phyloP scores from a whole-genome alignment of 2,888 invertebrate genomes.

The Trissolcus brochymenae region DNA sequence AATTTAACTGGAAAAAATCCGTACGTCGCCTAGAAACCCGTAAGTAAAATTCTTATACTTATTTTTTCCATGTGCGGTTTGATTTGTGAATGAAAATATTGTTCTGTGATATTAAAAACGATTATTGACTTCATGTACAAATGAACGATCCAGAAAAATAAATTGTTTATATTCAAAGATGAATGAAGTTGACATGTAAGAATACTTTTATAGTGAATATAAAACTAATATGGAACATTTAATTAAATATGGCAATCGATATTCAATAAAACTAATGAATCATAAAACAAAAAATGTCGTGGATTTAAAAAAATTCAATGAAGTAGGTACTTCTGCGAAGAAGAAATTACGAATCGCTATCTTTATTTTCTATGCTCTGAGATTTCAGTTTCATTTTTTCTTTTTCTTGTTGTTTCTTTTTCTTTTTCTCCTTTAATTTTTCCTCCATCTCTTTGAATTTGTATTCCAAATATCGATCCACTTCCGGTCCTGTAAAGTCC shows the following conservation, averaged over 20 bases:
- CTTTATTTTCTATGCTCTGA: neutral
- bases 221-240: conserved; percentile 3
- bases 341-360: too few relatives aligned
- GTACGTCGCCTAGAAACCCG: too few relatives aligned
- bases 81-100: too few relatives aligned
- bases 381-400: conserved; percentile 59
- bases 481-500: conserved; percentile 91
- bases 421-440: conserved; percentile 83
- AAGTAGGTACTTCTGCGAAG: too few relatives aligned
- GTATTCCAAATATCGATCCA: conserved; percentile 89
- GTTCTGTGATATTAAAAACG: neutral
- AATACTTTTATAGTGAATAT: neutral
- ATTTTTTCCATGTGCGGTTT: too few relatives aligned
- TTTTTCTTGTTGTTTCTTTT: conserved; percentile 67
- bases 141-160: neutral
- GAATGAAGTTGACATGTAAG: conserved; percentile 4
- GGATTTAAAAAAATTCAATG: too few relatives aligned
- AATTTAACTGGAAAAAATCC: too few relatives aligned
- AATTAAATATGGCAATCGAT: conserved; percentile 4
- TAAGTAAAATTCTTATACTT: too few relatives aligned
- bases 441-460: conserved; percentile 93
- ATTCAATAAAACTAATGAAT: neutral
- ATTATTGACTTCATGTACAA: neutral
- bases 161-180: neutral
- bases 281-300: neutral